Evolutionary conservation across 2,888 invertebrate species (phyloP), one percentile per base, ranked within the genome.

Genomic region (Agrotis segetum): DNA sequence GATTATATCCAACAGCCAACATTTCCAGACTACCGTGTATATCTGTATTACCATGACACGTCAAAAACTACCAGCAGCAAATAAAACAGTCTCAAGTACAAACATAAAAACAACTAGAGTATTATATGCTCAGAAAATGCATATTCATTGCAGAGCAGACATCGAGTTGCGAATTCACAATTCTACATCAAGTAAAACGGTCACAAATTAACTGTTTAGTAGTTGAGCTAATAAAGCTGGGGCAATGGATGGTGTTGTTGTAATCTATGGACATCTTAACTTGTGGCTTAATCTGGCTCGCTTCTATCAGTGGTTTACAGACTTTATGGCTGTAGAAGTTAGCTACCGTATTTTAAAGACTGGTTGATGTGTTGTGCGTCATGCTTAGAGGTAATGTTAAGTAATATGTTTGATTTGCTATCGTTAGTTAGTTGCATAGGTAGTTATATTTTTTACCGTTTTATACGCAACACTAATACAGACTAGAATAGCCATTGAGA

Each of bases 191-290:
- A 67, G 78, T 71, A 79, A 79, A 85, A 81, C 83, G 77, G 79
- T 74, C 67, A 70, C 77, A 80, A 83, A 74, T 80, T 81, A 86
- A 87, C 84, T 71, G 80, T 78, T 71, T 61, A 66, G 69, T 77
- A 65, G 67, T 71, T 69, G 77, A 83, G 78, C 68, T 65, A 87
- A 85, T 88, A 85, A 86, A 85, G 64, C 76, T 79, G 52, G 69
- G 71, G 72, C 81, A 87, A 87, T 80, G 71, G 71, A 72, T 67
- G 62, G 58, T 61, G 77, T 79, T 73, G 72, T 61, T 19, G 74
- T 77, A 80, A 85, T 82, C 83, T 83, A 50, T 65, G 70, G 69
- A 81, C 72, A 85, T 83, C 71, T 81, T 74, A 77, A 74, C 67
- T 67, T 75, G 17, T 65, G 67, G 47, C 65, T 80, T 63, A 63